Evolutionary conservation across 2,888 invertebrate genomes (phyloP).

Genomic region (Drosophila longiperda): DNA sequence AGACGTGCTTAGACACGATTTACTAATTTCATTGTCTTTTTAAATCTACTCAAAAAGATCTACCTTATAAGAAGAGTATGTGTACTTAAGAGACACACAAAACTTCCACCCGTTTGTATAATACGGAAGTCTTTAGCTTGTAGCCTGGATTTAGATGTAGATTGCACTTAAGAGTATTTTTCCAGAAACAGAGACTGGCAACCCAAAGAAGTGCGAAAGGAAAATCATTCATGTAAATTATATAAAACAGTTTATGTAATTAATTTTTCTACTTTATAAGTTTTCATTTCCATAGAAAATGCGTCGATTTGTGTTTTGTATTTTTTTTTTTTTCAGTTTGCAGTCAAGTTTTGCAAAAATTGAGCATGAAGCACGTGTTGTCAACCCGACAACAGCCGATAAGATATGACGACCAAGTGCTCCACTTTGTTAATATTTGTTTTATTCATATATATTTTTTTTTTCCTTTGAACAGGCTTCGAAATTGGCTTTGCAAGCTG

Average conservation of each 20-base stretch:
- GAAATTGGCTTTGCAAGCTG: slow-evolving; percentile 11
- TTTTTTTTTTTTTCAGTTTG: neutral
- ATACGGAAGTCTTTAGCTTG: no score
- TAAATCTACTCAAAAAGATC: neutral
- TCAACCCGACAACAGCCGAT: slow-evolving; percentile 17
- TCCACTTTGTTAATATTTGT: slow-evolving; percentile 31
- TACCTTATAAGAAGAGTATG: neutral
- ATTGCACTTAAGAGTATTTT: neutral
- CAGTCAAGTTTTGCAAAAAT: slow-evolving; percentile 5
- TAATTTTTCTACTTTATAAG: neutral
- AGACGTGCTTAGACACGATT: slow-evolving; percentile 49
- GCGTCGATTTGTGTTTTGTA: slow-evolving; percentile 3
- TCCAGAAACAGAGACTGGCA: neutral
- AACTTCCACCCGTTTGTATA: no score
- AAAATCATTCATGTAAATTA: neutral
- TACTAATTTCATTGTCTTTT: slow-evolving; percentile 21
- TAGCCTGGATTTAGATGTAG: no score
- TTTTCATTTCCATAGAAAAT: slow-evolving; percentile 30
- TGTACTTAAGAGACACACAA: neutral
- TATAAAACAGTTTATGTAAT: neutral
- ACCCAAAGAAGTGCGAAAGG: neutral
- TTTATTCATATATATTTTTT: slow-evolving; percentile 1
- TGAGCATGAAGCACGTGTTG: slow-evolving; percentile 39
- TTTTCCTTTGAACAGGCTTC: slow-evolving; percentile 1
- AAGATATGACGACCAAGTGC: slow-evolving; percentile 39